phyloP scores from a whole-genome alignment of 2,113 vertebrate species.

The Cynocephalus volans region DNA sequence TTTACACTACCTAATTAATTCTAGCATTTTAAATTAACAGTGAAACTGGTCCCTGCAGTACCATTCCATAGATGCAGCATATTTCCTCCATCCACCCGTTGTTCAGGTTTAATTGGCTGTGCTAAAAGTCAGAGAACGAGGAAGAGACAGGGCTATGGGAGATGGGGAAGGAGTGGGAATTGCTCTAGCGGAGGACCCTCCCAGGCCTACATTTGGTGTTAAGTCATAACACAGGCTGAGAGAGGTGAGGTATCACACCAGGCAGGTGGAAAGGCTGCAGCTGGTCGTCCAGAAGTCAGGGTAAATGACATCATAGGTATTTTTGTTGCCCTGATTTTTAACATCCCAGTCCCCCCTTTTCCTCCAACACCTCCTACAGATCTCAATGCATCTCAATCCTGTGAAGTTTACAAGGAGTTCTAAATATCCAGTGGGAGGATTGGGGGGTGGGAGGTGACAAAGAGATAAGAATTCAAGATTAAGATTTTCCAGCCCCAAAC shows the following conservation, averaged over 20 bases:
- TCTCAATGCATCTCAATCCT: slow-evolving; percentile 82
- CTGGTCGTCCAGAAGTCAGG: slow-evolving; percentile 80
- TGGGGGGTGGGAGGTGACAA: slow-evolving; percentile 67
- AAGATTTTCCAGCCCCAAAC: slow-evolving; percentile 72
- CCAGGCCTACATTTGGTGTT: slow-evolving; percentile 12
- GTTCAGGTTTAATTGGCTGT: slow-evolving; percentile 92
- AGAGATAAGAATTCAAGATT: slow-evolving; percentile 84
- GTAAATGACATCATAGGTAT: slow-evolving; percentile 85
- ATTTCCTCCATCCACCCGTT: slow-evolving; percentile 91
- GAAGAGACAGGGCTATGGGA: slow-evolving; percentile 60
- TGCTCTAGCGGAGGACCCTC: not conserved
- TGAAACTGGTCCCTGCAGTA: slow-evolving; percentile 93
- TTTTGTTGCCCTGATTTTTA: slow-evolving; percentile 86
- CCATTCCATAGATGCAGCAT: slow-evolving; percentile 90
- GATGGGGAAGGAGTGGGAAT: slow-evolving; percentile 20
- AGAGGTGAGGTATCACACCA: slow-evolving; percentile 67
- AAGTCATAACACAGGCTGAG: slow-evolving; percentile 57
- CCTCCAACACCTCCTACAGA: slow-evolving; percentile 83
- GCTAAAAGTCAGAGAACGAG: slow-evolving; percentile 84
- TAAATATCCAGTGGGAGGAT: slow-evolving; percentile 82
- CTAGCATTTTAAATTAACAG: slow-evolving; percentile 94
- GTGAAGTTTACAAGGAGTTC: slow-evolving; percentile 84
- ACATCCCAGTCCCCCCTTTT: slow-evolving; percentile 77
- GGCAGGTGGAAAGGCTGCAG: slow-evolving; percentile 59
- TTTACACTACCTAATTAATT: slow-evolving; percentile 94